These are phyloP conservation scores for Aeoliscus strigatus DNA, from an alignment of 2,797 vertebrate species.

Conservation along the genomic window DNA sequence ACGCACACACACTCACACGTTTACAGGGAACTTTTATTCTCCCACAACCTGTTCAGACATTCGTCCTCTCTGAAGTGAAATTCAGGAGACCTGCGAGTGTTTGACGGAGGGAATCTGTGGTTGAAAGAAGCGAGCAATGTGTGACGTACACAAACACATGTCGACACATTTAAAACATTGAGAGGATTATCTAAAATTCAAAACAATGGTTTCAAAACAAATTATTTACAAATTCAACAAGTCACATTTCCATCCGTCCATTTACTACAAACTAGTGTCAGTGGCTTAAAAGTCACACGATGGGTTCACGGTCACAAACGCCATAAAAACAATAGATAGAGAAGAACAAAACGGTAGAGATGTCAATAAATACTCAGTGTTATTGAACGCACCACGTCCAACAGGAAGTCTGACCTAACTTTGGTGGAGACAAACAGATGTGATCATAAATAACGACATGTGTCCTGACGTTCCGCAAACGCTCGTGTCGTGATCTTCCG, in stretches of 20 bases:
- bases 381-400: constrained; percentile 13
- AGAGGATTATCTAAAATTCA: too few relatives aligned
- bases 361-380: constrained; percentile 42
- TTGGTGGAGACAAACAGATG: constrained; percentile 9
- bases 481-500: neutral
- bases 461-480: constrained; percentile 8
- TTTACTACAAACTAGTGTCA: neutral
- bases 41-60: constrained; percentile 9
- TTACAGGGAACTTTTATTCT: constrained; percentile 28
- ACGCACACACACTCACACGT: too few relatives aligned
- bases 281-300: neutral
- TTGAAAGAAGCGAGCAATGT: neutral
- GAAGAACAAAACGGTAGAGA: constrained; percentile 21
- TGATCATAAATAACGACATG: constrained; percentile 22
- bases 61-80: constrained; percentile 2
- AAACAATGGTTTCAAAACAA: too few relatives aligned
- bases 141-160: neutral
- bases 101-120: neutral
- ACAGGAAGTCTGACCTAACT: constrained; percentile 15
- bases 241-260: constrained; percentile 16
- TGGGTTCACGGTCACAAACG: constrained; percentile 8
- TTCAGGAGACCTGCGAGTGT: constrained; percentile 1
- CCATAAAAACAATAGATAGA: constrained; percentile 14
- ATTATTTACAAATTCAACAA: constrained; percentile 17
- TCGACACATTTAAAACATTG: neutral